Percentiles rank a stretch among this genome's conserved stretches.
phyloP scores from a whole-genome alignment of 2,888 invertebrate genomes.

The Odontomyia ornata region DNA sequence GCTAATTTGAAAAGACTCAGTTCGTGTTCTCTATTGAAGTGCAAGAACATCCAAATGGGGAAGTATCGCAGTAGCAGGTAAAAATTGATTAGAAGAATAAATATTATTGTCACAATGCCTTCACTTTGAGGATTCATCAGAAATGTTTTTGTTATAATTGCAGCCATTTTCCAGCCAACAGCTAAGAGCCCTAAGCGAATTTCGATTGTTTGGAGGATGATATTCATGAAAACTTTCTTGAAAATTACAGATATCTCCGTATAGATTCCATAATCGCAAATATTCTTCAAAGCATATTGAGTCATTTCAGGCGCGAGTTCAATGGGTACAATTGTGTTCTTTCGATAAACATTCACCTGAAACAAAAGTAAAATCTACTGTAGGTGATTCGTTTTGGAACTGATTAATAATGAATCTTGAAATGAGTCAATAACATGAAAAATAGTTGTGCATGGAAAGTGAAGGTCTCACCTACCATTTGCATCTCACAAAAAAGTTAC shows the following conservation, averaged over 20 bases:
- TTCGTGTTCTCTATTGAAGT: background rate
- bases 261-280: background rate
- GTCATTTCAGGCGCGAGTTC: background rate
- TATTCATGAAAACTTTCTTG: conserved; percentile 14
- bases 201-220: conserved; percentile 22
- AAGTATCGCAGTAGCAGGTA: background rate
- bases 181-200: background rate
- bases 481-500: too few relatives aligned
- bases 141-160: background rate
- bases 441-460: too few relatives aligned
- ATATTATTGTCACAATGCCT: background rate
- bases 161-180: conserved; percentile 10
- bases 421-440: too few relatives aligned
- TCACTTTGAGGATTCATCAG: background rate
- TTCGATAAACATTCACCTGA: conserved; percentile 1
- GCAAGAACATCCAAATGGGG: background rate
- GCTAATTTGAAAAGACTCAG: background rate
- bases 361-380: conserved; percentile 26
- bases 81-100: background rate
- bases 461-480: too few relatives aligned
- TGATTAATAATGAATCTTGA: too few relatives aligned
- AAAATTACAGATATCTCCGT: background rate
- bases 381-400: background rate
- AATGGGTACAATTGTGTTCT: background rate
- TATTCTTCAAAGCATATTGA: background rate